These are phyloP conservation scores for Thecocarcelia acutangulata DNA, from an alignment of 2,888 invertebrate genomes.

Conservation along the genomic window DNA sequence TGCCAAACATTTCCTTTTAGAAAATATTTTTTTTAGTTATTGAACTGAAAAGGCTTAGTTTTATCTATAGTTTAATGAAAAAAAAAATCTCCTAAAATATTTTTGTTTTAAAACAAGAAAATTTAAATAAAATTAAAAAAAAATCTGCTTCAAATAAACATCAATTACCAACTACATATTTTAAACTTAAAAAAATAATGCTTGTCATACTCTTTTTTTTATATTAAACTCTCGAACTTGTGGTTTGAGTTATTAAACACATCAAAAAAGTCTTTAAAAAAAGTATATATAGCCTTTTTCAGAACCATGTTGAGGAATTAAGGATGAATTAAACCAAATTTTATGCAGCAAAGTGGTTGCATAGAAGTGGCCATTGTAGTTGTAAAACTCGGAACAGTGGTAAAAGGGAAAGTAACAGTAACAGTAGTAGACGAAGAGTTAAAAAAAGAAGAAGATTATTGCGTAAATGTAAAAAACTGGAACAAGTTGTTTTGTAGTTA, in stretches of 20 bases:
- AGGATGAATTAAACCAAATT: conserved; percentile 11
- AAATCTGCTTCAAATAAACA: too few relatives aligned
- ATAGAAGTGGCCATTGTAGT: conserved; percentile 20
- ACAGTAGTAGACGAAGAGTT: conserved; percentile 23
- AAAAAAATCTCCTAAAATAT: too few relatives aligned
- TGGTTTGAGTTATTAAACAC: conserved; percentile 7
- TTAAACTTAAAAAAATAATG: too few relatives aligned
- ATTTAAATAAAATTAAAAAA: too few relatives aligned
- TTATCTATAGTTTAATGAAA: too few relatives aligned
- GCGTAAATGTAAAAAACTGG: conserved; percentile 61
- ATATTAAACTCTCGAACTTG: neutral
- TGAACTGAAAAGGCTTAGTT: too few relatives aligned
- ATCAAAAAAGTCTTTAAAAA: neutral
- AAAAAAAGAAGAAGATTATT: conserved; percentile 47
- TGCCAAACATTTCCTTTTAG: too few relatives aligned
- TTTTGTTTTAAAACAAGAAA: too few relatives aligned
- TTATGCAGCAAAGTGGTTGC: conserved; percentile 21
- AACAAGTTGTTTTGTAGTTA: conserved; percentile 42
- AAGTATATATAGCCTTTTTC: neutral
- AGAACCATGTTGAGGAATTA: neutral
- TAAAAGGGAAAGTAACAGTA: conserved; percentile 19
- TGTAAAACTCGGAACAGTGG: conserved; percentile 17
- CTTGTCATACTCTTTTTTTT: too few relatives aligned
- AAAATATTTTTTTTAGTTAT: too few relatives aligned
- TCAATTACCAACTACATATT: too few relatives aligned